Evolutionary conservation across 2,797 vertebrate species (phyloP).

Genomic region (Siniperca obscura): DNA sequence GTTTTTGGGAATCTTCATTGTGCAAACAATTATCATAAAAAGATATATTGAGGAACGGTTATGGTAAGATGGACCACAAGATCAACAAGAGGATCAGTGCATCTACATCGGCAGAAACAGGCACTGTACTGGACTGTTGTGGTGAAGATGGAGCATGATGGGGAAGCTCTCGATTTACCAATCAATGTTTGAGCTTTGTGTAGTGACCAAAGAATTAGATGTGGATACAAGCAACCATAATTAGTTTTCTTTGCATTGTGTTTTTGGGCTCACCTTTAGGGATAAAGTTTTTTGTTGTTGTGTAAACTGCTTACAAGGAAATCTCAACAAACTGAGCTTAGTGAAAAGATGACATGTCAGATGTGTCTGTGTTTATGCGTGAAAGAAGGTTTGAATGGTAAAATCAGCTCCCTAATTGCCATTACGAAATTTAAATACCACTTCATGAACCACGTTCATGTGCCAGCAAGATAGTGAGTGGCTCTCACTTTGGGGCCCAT

Average conservation of each 20-base stretch:
- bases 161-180: background rate
- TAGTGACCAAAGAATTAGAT: background rate
- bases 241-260: background rate
- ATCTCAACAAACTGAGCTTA: conserved; percentile 3
- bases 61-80: background rate
- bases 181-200: background rate
- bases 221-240: background rate
- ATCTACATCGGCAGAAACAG: background rate
- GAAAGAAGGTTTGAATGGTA: conserved; percentile 6
- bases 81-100: background rate
- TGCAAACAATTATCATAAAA: background rate
- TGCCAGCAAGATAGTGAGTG: conserved; percentile 33
- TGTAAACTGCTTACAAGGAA: conserved; percentile 1
- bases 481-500: conserved; percentile 21
- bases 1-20: background rate
- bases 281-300: background rate
- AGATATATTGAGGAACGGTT: background rate
- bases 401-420: conserved; percentile 17
- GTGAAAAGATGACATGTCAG: conserved; percentile 21
- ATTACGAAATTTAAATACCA: conserved; percentile 27
- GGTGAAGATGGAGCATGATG: background rate
- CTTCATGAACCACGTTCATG: conserved; percentile 14
- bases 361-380: background rate
- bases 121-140: background rate
- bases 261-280: background rate